Evolutionary conservation across 2,113 vertebrate species (phyloP).

Genomic region (Todiramphus saurophagus): DNA sequence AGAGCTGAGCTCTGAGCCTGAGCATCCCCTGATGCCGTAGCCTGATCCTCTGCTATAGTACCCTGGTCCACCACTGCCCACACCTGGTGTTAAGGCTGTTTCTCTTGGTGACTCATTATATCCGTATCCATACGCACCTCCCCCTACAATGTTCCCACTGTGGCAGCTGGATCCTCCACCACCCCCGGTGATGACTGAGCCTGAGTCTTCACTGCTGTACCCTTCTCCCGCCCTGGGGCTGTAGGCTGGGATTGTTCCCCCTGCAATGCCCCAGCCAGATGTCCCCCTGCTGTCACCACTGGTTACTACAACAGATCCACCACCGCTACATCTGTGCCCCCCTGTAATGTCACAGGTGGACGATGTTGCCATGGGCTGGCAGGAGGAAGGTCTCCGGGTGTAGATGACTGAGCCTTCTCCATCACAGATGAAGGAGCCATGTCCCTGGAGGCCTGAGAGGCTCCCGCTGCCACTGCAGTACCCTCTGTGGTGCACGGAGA

Average conservation of each 20-base stretch:
- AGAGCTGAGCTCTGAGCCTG: background rate
- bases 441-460: background rate
- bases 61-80: fast-evolving
- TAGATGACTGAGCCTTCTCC: background rate
- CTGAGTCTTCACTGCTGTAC: background rate
- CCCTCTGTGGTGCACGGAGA: background rate
- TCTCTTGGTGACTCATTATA: fast-evolving
- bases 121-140: fast-evolving
- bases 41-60: fast-evolving
- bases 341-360: background rate
- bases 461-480: background rate
- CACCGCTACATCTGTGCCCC: fast-evolving
- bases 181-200: fast-evolving
- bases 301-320: background rate
- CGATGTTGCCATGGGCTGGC: background rate
- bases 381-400: background rate
- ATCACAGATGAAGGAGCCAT: background rate
- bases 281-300: fast-evolving
- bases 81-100: fast-evolving
- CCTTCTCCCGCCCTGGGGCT: fast-evolving
- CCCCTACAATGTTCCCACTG: fast-evolving
- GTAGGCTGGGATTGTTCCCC: background rate
- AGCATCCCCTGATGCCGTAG: fast-evolving
- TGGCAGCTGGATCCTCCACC: background rate
- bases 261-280: fast-evolving